A percentile compares a stretch with the other conserved stretches of the same genome.
These are phyloP conservation scores for Drosophila hydei DNA, from an alignment of 1,140 invertebrate genomes.

Conservation along the genomic window DNA sequence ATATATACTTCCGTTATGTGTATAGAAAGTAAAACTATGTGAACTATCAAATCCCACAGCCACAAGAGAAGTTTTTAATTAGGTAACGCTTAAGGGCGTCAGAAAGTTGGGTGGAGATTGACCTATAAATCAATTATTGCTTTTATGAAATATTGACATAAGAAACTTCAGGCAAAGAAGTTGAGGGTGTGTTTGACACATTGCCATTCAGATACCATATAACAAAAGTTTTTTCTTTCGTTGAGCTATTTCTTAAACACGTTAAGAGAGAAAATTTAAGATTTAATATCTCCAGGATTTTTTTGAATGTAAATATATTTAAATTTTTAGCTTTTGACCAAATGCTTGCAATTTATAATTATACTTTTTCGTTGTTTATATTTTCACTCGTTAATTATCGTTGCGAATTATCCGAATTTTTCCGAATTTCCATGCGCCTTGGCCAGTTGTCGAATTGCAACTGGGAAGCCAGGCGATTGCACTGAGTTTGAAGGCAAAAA, in stretches of 20 bases:
- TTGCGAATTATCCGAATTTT: constrained; percentile 18
- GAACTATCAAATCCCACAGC: neutral
- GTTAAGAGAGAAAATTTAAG: neutral
- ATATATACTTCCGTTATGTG: constrained; percentile 51
- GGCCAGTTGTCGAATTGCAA: constrained; percentile 73
- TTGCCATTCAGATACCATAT: too few species aligned
- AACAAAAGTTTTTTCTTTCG: too few species aligned
- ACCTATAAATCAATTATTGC: constrained; percentile 65
- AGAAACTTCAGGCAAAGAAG: neutral
- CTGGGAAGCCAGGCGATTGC: constrained; percentile 50
- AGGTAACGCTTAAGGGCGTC: constrained; percentile 39
- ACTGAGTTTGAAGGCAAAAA: constrained; percentile 17
- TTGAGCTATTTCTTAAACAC: too few species aligned
- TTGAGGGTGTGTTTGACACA: too few species aligned
- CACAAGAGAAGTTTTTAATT: constrained; percentile 10
- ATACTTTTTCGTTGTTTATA: constrained; percentile 25
- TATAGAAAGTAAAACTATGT: neutral
- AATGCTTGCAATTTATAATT: constrained; percentile 37
- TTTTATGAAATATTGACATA: neutral
- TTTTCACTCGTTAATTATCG: constrained; percentile 27
- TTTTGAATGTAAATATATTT: constrained; percentile 17
- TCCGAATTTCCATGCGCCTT: constrained; percentile 66
- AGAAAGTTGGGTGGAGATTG: constrained; percentile 44
- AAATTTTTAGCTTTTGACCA: constrained; percentile 8
- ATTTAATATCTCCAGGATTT: constrained; percentile 19